A percentile compares a stretch with the other conserved stretches of the same genome.
These are phyloP conservation scores for Steinernema khuongi DNA, from an alignment of 1,140 invertebrate genomes.

Conservation along the genomic window DNA sequence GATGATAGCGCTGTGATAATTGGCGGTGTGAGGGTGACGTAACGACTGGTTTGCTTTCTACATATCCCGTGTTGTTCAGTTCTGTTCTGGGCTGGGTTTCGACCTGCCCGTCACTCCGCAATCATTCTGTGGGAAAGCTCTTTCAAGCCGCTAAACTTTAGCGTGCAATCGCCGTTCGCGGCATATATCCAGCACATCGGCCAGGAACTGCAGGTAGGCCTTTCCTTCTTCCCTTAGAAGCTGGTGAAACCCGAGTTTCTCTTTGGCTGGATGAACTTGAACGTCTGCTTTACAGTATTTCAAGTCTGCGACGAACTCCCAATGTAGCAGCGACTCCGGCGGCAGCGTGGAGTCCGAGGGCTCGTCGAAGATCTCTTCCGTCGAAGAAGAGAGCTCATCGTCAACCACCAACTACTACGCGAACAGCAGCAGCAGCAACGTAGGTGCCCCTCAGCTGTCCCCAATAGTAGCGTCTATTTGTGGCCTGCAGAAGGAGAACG, in stretches of 20 bases:
- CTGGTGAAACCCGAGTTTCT: conserved; percentile 22
- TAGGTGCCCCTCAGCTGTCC: not conserved
- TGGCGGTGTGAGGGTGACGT: not conserved
- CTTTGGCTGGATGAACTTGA: not conserved
- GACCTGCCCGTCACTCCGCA: not conserved
- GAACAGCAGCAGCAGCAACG: not conserved
- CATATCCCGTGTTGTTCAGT: not conserved
- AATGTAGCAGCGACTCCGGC: conserved; percentile 6
- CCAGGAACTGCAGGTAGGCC: conserved; percentile 34
- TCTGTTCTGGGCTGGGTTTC: not conserved
- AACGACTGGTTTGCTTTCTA: not conserved
- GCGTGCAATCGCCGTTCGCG: conserved; percentile 48
- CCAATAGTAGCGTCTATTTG: not conserved
- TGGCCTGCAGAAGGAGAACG: conserved; percentile 13
- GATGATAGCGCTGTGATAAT: not conserved
- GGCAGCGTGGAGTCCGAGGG: conserved; percentile 24
- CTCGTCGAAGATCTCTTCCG: conserved; percentile 37
- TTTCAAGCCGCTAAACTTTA: conserved; percentile 24
- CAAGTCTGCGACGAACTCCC: conserved; percentile 18
- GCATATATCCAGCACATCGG: conserved; percentile 51
- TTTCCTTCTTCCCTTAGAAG: conserved; percentile 24
- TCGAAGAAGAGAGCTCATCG: conserved; percentile 29
- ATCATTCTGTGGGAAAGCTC: conserved; percentile 6
- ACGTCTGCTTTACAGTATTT: conserved; percentile 8
- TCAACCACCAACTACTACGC: not conserved